These are phyloP conservation scores for human DNA, from an alignment of 2,113 vertebrate species.

Conservation along the genomic window DNA sequence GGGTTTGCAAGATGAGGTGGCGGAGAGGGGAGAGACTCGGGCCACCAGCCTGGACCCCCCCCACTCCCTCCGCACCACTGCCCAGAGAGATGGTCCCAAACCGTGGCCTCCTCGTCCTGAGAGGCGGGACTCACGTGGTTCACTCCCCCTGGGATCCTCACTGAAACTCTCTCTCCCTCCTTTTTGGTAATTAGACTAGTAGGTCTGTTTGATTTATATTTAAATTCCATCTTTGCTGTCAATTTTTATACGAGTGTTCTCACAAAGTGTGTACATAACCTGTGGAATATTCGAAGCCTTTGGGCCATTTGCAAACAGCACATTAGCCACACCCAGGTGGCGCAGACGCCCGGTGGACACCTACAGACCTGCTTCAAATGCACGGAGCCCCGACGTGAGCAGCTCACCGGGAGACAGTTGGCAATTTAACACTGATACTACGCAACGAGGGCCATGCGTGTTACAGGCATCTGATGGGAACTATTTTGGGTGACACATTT, in stretches of 20 bases:
- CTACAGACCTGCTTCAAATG: rapidly evolving
- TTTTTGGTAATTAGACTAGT: rapidly evolving
- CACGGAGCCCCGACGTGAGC: rapidly evolving
- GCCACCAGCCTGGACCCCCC: rapidly evolving
- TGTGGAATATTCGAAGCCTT: rapidly evolving
- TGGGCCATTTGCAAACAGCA: too few relatives aligned
- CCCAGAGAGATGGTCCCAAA: background rate
- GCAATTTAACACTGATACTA: rapidly evolving
- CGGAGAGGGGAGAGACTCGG: background rate
- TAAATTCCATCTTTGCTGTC: background rate
- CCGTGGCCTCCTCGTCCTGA: background rate
- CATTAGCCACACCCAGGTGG: too few relatives aligned
- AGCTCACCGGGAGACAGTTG: rapidly evolving
- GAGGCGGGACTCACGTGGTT: rapidly evolving
- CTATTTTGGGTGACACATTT: background rate
- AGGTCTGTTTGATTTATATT: background rate
- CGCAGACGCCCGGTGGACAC: rapidly evolving
- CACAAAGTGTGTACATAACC: rapidly evolving
- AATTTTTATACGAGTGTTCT: rapidly evolving
- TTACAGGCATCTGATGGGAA: rapidly evolving
- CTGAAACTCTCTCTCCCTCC: background rate
- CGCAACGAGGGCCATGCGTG: rapidly evolving
- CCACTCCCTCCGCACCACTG: background rate
- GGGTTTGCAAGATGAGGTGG: background rate
- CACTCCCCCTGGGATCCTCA: rapidly evolving